These are phyloP conservation scores for Caenorhabditis sp. DNA, from an alignment of 2,888 invertebrate species.

Conservation along the genomic window DNA sequence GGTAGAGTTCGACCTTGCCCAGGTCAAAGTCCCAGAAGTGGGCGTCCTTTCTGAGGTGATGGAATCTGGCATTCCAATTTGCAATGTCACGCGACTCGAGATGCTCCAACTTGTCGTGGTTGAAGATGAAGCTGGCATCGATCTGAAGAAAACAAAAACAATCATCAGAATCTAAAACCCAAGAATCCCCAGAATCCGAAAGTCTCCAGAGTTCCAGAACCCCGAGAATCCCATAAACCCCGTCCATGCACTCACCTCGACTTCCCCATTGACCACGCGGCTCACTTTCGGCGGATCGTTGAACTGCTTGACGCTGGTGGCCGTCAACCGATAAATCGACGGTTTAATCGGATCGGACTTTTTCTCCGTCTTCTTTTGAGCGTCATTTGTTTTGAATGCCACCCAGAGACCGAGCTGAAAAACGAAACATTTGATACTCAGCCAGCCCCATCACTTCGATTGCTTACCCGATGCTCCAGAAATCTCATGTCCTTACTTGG, in stretches of 20 bases:
- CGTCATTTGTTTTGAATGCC: background rate
- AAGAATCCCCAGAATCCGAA: no score
- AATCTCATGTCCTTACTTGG: no score
- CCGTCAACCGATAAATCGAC: background rate
- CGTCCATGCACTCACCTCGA: background rate
- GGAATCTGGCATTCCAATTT: background rate
- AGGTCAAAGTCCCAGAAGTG: background rate
- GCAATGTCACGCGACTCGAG: background rate
- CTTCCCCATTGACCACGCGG: background rate
- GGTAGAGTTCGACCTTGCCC: constrained; percentile 3
- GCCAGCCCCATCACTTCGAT: no score
- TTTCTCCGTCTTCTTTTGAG: background rate
- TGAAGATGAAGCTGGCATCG: background rate
- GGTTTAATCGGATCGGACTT: background rate
- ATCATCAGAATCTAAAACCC: no score
- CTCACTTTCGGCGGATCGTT: background rate
- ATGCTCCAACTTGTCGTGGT: background rate
- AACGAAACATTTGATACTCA: background rate
- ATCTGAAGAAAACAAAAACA: no score
- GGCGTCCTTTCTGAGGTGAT: background rate
- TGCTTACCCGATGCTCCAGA: no score
- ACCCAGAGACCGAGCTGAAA: background rate
- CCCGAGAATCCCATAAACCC: no score
- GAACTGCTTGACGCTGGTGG: background rate
- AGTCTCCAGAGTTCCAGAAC: no score